Evolutionary conservation across 2,888 invertebrate species (phyloP).

Genomic region (Agriopis leucophaearia): DNA sequence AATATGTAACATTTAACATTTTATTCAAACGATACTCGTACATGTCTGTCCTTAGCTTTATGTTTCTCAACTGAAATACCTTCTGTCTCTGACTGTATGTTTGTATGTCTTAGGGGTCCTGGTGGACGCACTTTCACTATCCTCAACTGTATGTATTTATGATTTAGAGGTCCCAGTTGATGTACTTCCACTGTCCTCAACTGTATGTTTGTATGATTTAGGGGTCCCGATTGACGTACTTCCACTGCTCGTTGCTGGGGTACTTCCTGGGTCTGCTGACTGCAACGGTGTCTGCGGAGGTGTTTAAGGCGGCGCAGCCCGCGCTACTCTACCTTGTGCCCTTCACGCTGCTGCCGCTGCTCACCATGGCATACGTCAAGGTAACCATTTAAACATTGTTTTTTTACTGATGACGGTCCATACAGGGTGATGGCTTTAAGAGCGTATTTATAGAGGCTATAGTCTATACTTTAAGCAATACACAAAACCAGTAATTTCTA

Average conservation of each 20-base stretch:
- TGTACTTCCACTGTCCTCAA: not conserved
- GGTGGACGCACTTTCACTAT: no score
- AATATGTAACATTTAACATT: no score
- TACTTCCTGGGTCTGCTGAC: conserved; percentile 98
- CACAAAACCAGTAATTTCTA: no score
- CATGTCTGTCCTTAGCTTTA: no score
- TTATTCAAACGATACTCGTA: not conserved
- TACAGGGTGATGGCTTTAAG: no score
- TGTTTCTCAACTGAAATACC: no score
- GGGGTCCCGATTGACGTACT: conserved; percentile 94
- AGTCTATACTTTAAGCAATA: no score
- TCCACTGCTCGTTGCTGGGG: conserved; percentile 99
- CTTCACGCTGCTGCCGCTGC: conserved; percentile 97
- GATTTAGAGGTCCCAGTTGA: not conserved
- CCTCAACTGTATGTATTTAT: no score
- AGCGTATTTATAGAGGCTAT: no score
- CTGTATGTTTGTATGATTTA: conserved; percentile 46
- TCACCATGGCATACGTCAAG: conserved; percentile 99
- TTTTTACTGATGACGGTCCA: not conserved
- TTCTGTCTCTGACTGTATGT: no score
- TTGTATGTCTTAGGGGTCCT: not conserved
- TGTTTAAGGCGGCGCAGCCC: conserved; percentile 99
- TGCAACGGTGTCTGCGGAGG: conserved; percentile 98
- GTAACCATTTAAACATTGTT: conserved; percentile 75
- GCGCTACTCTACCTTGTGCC: conserved; percentile 98